phyloP scores from a whole-genome alignment of 2,113 vertebrate species.

The western clawed frog (Xenopus tropicalis) region DNA sequence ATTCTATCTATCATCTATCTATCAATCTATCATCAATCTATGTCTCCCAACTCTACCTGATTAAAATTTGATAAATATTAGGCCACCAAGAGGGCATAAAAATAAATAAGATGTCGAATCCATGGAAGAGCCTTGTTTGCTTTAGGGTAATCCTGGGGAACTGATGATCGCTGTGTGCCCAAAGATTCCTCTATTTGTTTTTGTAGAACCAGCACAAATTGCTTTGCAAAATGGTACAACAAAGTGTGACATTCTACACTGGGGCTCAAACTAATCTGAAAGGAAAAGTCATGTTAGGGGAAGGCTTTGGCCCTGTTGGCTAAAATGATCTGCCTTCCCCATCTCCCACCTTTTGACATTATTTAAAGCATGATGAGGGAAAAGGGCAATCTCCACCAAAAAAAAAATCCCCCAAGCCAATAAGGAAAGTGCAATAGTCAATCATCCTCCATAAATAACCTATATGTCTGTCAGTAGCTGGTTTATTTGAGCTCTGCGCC shows the following conservation, averaged over 20 bases:
- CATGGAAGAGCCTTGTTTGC: not conserved
- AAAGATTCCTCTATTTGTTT: conserved; percentile 35
- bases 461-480: conserved; percentile 67
- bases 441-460: conserved; percentile 65
- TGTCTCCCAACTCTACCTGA: conserved; percentile 7
- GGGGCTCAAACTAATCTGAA: conserved; percentile 23
- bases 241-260: conserved; percentile 45
- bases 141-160: conserved; percentile 15
- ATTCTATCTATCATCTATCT: too few species aligned
- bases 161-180: conserved; percentile 18
- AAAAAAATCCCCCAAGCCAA: conserved; percentile 21
- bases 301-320: not conserved
- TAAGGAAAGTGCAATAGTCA: conserved; percentile 61
- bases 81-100: not conserved
- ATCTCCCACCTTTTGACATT: not conserved
- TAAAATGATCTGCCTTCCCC: not conserved
- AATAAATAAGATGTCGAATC: not conserved
- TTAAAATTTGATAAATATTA: too few species aligned
- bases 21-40: not conserved
- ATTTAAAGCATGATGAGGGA: conserved; percentile 38
- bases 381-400: conserved; percentile 31
- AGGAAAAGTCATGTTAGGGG: conserved; percentile 19
- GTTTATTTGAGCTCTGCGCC: conserved; percentile 67
- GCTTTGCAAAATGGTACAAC: conserved; percentile 37
- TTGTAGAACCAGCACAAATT: conserved; percentile 41